Evolutionary conservation across 1,140 invertebrate genomes (phyloP), one percentile per base, ranked within the genome.

Genomic region (Zeugodacus cucurbitae): DNA sequence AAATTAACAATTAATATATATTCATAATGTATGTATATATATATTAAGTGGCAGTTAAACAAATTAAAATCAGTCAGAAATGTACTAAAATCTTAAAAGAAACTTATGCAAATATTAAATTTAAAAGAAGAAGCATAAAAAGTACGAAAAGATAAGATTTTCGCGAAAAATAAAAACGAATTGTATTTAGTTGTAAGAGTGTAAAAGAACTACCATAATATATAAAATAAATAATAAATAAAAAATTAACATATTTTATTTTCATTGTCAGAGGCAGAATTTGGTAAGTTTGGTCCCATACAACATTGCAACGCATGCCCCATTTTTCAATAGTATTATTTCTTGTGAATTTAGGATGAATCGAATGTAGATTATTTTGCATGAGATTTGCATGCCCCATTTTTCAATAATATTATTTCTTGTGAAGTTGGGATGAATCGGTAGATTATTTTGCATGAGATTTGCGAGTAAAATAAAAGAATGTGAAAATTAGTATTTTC

Each of bases 121-220:
- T 22, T 17, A 11, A 44, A 41, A 74, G 29, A 22, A 44, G 1
- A 22, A 74, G 7, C 29, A 82, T 82, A 26, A 82, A 82, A 11
- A 74, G 2, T 67, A 17, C 1, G 37, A 78, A 78, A 82, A 22
- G 22, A 62, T 7, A 62, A n/a, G 11, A 62, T 5, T 62, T 62
- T 22, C 22, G n/a, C 22, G 58, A 62, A 62, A 62, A 17, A 54
- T 54, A 54, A 62, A 62, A 62, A 26, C 37, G 41, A 82, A 82
- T 82, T 82, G 74, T 48, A 82, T 82, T 82, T 82, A 82, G 22
- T 29, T 82, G 44, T 82, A 48, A 82, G 41, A 37, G 17, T 74
- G 32, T 74, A 74, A 48, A 82, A 82, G 67, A 82, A 44, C 11
- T 48, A 82, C 37, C 44, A 82, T 37, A 82, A 82, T 54, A 82